Conservation (phyloP, 1,140 invertebrate genomes). For the Oedothorax gibbosus region DNA sequence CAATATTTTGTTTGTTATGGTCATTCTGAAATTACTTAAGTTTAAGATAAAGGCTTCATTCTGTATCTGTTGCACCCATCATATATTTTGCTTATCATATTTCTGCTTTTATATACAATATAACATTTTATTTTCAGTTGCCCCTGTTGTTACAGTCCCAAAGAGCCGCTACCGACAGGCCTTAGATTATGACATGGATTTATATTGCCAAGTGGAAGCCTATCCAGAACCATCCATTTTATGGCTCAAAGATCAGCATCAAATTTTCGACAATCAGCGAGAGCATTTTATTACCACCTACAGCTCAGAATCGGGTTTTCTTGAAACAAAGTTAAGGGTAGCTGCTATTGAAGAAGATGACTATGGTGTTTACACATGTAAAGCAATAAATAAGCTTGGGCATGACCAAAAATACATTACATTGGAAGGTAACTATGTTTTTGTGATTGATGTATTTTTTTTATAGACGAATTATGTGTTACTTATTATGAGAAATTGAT, state of each 20-base stretch:
- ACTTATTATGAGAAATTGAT: neutral
- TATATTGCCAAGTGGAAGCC: slow-evolving; percentile 91
- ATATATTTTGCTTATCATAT: too few relatives aligned
- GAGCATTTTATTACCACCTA: slow-evolving; percentile 85
- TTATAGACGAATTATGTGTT: too few relatives aligned
- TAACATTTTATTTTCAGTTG: slow-evolving; percentile 63
- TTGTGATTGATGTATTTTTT: neutral
- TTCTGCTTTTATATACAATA: neutral
- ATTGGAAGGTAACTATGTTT: slow-evolving; percentile 71
- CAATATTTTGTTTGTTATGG: too few relatives aligned
- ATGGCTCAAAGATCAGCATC: slow-evolving; percentile 86
- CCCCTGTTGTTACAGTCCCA: slow-evolving; percentile 85
- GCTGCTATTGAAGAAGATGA: slow-evolving; percentile 92
- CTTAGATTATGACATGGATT: slow-evolving; percentile 90
- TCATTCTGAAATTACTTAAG: too few relatives aligned
- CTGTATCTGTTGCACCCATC: too few relatives aligned
- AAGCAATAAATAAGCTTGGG: slow-evolving; percentile 88
- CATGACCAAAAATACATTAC: slow-evolving; percentile 80
- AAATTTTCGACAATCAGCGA: slow-evolving; percentile 87
- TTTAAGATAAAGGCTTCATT: too few relatives aligned
- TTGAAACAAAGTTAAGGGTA: slow-evolving; percentile 86
- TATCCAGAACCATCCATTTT: slow-evolving; percentile 91
- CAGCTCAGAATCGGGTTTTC: slow-evolving; percentile 90
- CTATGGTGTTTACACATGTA: slow-evolving; percentile 87
- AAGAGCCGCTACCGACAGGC: slow-evolving; percentile 81